These are phyloP conservation scores for Parazoanthus darwini DNA, from an alignment of 92 coral and sea anemone species.

Conservation along the genomic window DNA sequence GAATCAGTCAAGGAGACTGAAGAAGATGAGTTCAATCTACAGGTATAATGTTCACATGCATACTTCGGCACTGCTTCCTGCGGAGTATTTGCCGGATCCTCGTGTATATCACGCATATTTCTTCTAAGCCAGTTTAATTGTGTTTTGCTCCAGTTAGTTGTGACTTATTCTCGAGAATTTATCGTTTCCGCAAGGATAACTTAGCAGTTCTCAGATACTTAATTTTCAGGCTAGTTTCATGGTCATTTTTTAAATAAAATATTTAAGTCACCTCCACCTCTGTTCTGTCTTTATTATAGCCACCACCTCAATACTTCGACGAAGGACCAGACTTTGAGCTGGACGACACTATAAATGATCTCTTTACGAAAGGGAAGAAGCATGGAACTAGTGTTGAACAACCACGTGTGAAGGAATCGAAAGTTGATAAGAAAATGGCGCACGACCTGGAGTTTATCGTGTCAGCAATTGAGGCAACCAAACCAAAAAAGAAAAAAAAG, in stretches of 20 bases:
- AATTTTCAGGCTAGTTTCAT: too few relatives aligned
- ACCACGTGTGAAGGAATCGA: background rate
- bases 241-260: background rate
- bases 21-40: background rate
- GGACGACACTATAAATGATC: background rate
- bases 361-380: background rate
- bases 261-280: background rate
- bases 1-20: background rate
- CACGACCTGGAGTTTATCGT: background rate
- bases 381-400: background rate
- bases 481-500: slow-evolving; percentile 16
- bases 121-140: too few relatives aligned
- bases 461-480: slow-evolving; percentile 29
- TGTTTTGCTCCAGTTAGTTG: too few relatives aligned
- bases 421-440: background rate
- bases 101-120: too few relatives aligned
- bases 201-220: too few relatives aligned
- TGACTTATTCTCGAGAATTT: too few relatives aligned
- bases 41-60: slow-evolving; percentile 3
- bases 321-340: background rate
- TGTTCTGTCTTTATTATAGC: background rate
- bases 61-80: too few relatives aligned
- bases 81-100: too few relatives aligned
- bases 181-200: too few relatives aligned
- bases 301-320: background rate